These are phyloP conservation scores for Speoplatyrhinus poulsoni DNA, from an alignment of 2,113 vertebrate genomes.

Conservation along the genomic window DNA sequence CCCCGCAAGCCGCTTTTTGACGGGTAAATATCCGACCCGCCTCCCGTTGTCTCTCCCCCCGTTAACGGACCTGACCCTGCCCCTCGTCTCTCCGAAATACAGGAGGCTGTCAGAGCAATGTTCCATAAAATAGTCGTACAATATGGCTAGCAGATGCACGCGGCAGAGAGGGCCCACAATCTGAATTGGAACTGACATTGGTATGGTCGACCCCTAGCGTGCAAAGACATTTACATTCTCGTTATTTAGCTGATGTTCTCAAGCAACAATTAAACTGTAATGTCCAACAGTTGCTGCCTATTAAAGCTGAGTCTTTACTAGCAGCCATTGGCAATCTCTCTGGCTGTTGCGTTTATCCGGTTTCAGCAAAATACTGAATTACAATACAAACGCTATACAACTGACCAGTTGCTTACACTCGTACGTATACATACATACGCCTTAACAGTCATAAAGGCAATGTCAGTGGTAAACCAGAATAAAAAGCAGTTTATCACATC, in stretches of 20 bases:
- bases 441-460: neutral
- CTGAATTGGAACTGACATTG: constrained; percentile 25
- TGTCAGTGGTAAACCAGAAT: neutral
- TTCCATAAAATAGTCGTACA: constrained; percentile 37
- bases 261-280: too few species aligned
- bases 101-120: constrained; percentile 35
- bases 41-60: constrained; percentile 2
- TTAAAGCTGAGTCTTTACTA: too few species aligned
- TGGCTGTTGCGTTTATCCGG: constrained; percentile 14
- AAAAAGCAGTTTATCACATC: neutral
- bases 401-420: neutral
- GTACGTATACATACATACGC: too few species aligned
- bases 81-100: constrained; percentile 31
- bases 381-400: neutral
- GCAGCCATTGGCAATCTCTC: too few species aligned
- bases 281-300: too few species aligned
- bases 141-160: constrained; percentile 52
- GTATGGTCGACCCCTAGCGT: constrained; percentile 16
- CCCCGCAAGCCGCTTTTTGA: constrained; percentile 45
- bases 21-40: constrained; percentile 42
- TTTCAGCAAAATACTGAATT: neutral
- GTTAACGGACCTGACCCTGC: constrained; percentile 12
- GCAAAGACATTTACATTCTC: neutral
- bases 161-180: constrained; percentile 31
- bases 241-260: too few species aligned